Percentiles rank a stretch among this genome's conserved stretches.
phyloP scores from a whole-genome alignment of 2,113 vertebrate genomes.

The Emydocephalus ijimae region DNA sequence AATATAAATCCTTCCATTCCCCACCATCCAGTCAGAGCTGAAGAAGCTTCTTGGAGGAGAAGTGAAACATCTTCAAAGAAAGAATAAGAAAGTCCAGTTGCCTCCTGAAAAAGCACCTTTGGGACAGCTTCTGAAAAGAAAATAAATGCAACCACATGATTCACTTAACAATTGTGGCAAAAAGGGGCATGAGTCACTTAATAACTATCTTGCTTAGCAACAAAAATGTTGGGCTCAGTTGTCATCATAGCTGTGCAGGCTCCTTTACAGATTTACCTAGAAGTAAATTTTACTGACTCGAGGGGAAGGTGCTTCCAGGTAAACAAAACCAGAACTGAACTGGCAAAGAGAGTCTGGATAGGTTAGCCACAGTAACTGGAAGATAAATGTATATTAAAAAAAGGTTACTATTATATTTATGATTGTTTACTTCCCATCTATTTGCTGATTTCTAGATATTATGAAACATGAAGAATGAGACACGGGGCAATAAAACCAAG shows the following conservation, averaged over 20 bases:
- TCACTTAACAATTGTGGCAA: background rate
- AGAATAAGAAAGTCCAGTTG: too few species aligned
- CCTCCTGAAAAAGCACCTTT: too few species aligned
- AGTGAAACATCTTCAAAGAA: too few species aligned
- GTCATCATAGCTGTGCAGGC: background rate
- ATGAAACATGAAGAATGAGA: background rate
- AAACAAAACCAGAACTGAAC: background rate
- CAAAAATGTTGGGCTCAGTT: background rate
- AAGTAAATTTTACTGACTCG: background rate
- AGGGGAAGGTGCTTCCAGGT: background rate
- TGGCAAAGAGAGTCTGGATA: background rate
- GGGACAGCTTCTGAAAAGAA: background rate
- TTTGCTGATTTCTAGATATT: background rate
- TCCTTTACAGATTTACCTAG: background rate
- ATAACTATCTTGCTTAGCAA: background rate
- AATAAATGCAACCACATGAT: background rate
- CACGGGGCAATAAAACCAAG: background rate
- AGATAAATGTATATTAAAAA: background rate
- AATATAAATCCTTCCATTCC: too few species aligned
- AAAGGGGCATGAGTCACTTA: too few species aligned
- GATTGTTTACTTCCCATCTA: background rate
- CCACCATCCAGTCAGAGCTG: too few species aligned
- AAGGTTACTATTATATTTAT: background rate
- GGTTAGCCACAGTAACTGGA: background rate
- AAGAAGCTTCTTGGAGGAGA: too few species aligned